Base-by-base conservation (phyloP, 2,113 vertebrate genomes). In the Oophaga pumilio region DNA sequence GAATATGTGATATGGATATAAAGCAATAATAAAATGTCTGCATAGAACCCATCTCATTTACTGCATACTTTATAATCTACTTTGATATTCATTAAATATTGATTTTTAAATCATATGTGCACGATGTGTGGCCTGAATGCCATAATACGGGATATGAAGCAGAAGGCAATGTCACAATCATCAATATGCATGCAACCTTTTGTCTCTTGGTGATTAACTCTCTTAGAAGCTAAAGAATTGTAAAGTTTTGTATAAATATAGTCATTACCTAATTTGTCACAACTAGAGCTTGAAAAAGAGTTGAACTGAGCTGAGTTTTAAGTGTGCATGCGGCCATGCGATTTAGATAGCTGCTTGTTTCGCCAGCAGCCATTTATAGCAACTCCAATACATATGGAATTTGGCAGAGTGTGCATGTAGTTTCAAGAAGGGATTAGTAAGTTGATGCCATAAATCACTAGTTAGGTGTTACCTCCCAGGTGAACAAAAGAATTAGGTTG, bases 41-140 rank as follows among this genome's bases (percentile, higher is more conserved):
- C 71, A 43, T 15, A 68, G 69, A 17, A 2, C 1, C 28, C 1
- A 6, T 50, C 71, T 74, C 43, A 50, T 50, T 50, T 50, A 50
- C 71, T 43, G 28, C 17, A 50, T 74, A 50, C 43, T 50, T 50
- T 74, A 74, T 33, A 2, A 74, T 49, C 33, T 50, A 74, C 9
- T 22, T 74, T 74, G 33, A 49, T 22, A 74, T 74, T 74, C 71
- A 74, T 74, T 74, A 74, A 74, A 49, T 74, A 74, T 74, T 74
- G 71, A 74, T 74, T 49, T 11, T 4, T 12, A 49, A 74, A 74
- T 74, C 33, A 74, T 74, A 74, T 17, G 17, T 74, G 71, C 43
- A 50, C 33, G 50, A 50, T 74, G 33, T 28, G 17, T 4, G 24
- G 28, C 28, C 28, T 49, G 24, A 49, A 28, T 22, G 43, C 33